Evolutionary conservation across 1,140 invertebrate genomes (phyloP), one percentile per base, ranked within the genome.

Genomic region (Papilio polytes): DNA sequence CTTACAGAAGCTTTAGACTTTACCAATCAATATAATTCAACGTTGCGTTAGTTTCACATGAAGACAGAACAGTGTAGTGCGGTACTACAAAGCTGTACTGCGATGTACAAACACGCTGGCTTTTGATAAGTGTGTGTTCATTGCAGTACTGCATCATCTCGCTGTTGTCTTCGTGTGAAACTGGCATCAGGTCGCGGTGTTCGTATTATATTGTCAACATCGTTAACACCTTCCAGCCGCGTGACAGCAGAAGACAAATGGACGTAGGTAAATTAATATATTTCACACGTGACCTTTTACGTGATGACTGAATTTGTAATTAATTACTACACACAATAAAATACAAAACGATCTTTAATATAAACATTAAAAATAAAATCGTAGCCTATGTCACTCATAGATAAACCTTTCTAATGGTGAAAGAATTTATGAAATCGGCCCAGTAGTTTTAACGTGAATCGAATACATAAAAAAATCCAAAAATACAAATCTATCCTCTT

Each of bases 201-300:
- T 15, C 63, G 63, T 70, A 26, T n/a, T 59, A 63, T 15, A 70
- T 31, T 70, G 63, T 70, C 63, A 31, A 70, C 63, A 70, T 70
- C 63, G 26, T 70, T 70, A 70, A 31, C 63, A 70, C 63, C 63
- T 70, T 70, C 63, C 26, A 70, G 9, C 63, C 63, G 1, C 13
- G 26, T 70, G 63, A 70, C 63, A 70, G 63, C 22, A 26, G 26
- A 36, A 70, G 63, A 70, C 26, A 70, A 70, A 70, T 70, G 22
- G 26, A 31, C 18, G n/a, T 26, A 20, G 63, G 63, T 70, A 70
- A 70, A 70, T 70, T 70, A 31, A 70, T 70, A 70, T 36, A 26
- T 70, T 70, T 36, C 15, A 70, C 26, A 15, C 26, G 26, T 31
- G 63, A 70, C 63, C 63, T 70, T 31, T 36, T 70, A 31, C 63